These are phyloP conservation scores for Manis javanica DNA, from an alignment of 2,797 vertebrate genomes.

Conservation along the genomic window DNA sequence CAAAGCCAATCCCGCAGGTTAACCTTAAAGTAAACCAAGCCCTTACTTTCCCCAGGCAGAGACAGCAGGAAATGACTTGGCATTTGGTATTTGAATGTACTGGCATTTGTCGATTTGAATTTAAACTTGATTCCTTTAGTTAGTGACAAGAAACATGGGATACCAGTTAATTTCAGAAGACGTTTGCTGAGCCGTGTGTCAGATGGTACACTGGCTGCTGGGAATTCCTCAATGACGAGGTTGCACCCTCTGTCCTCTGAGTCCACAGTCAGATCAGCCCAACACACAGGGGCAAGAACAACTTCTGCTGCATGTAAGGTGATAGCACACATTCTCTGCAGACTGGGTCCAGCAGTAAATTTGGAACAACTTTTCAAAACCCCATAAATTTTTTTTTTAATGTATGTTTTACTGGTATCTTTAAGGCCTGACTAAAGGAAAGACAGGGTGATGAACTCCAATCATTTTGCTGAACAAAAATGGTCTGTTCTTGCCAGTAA, in stretches of 20 bases:
- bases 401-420: conserved; percentile 1
- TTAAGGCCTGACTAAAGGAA: conserved; percentile 35
- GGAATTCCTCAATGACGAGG: neutral
- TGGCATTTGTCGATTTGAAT: neutral
- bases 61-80: neutral
- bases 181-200: neutral
- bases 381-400: neutral
- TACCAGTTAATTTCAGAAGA: neutral
- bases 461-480: conserved; percentile 40
- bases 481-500: neutral
- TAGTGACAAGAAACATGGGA: neutral
- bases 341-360: neutral
- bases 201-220: neutral
- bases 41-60: neutral
- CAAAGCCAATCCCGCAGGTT: neutral
- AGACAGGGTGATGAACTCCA: conserved; percentile 8
- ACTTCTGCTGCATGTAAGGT: neutral
- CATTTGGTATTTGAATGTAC: neutral
- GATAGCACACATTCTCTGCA: neutral
- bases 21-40: neutral
- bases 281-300: neutral
- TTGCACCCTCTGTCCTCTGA: rapidly evolving
- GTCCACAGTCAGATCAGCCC: neutral
- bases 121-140: conserved; percentile 21
- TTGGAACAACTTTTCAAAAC: conserved; percentile 41